Conservation (phyloP, 1,140 invertebrate genomes). For the Belonocnema kinseyi region DNA sequence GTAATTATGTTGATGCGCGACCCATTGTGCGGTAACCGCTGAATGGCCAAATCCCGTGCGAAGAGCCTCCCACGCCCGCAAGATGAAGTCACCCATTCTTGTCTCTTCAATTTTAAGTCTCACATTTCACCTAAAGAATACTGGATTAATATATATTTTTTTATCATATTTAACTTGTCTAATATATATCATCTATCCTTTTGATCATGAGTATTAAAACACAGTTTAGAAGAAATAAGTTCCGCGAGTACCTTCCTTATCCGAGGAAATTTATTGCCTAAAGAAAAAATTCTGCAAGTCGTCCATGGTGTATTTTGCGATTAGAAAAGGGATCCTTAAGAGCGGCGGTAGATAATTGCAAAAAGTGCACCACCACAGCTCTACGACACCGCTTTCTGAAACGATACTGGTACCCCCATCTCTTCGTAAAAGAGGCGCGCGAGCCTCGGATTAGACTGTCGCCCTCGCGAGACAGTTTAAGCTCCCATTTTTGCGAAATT, state of each 20-base stretch:
- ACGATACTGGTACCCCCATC: constrained; percentile 59
- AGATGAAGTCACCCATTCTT: constrained; percentile 38
- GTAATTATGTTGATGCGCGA: constrained; percentile 72
- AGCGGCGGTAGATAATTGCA: constrained; percentile 65
- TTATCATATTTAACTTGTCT: background rate
- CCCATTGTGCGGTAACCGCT: constrained; percentile 58
- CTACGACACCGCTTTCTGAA: constrained; percentile 51
- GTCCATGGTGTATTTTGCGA: constrained; percentile 19
- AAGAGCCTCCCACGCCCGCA: constrained; percentile 42
- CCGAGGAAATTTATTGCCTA: constrained; percentile 17
- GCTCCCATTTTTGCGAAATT: constrained; percentile 76
- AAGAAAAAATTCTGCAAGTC: constrained; percentile 22
- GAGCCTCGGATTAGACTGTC: constrained; percentile 73
- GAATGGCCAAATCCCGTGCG: constrained; percentile 39
- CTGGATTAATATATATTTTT: background rate
- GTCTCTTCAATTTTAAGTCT: background rate
- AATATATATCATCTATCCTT: too few species aligned
- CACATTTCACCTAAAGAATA: background rate
- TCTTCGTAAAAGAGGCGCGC: constrained; percentile 49
- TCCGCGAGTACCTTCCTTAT: background rate
- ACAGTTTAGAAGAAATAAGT: background rate
- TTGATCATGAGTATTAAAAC: background rate
- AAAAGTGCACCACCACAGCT: constrained; percentile 54
- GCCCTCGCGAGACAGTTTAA: constrained; percentile 72
- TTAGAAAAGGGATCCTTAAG: constrained; percentile 50